Evolutionary conservation across 2,113 vertebrate species (phyloP).

Genomic region (Lagenorhynchus albirostris): DNA sequence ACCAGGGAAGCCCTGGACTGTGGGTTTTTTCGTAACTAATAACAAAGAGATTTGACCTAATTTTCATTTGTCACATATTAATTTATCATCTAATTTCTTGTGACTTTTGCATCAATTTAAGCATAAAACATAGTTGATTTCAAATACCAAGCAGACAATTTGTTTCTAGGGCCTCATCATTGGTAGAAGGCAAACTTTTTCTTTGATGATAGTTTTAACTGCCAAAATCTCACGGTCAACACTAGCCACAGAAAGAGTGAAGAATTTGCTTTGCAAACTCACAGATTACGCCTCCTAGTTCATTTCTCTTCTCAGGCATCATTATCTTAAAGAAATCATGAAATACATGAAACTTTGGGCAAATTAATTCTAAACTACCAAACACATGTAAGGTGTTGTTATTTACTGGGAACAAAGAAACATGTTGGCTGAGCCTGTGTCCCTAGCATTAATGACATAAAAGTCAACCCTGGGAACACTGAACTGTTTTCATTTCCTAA

Average conservation of each 20-base stretch:
- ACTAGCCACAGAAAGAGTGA: background rate
- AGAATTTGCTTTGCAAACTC: background rate
- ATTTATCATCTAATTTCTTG: conserved; percentile 42
- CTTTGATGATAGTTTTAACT: background rate
- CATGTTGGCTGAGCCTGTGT: background rate
- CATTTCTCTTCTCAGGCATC: background rate
- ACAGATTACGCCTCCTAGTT: background rate
- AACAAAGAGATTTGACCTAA: conserved; percentile 50
- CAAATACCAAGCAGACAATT: background rate
- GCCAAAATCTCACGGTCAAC: background rate
- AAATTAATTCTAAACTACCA: background rate
- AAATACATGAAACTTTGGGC: background rate
- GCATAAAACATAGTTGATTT: conserved; percentile 31
- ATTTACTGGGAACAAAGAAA: background rate
- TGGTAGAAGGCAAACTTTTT: background rate
- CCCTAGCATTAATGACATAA: background rate
- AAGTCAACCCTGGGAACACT: background rate
- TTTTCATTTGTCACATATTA: conserved; percentile 44
- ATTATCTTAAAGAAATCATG: background rate
- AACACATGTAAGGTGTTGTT: background rate
- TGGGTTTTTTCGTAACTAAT: background rate
- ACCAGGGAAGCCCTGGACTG: background rate
- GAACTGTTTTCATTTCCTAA: background rate
- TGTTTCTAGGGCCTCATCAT: background rate
- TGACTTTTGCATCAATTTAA: conserved; percentile 31